These are phyloP conservation scores for Phymanthus crucifer DNA, from an alignment of 92 coral and sea anemone genomes.

Conservation along the genomic window DNA sequence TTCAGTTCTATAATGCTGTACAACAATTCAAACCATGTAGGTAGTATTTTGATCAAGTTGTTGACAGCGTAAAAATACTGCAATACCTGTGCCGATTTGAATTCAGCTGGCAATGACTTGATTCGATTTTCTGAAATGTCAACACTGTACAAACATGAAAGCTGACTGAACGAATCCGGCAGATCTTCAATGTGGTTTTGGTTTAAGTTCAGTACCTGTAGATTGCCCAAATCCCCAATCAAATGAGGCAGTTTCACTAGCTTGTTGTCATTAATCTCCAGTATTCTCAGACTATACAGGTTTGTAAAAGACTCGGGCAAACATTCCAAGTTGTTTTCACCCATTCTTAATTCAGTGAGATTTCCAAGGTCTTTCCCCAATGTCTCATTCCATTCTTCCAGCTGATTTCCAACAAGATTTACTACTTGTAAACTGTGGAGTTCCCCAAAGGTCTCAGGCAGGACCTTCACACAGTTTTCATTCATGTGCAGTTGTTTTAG, in stretches of 20 bases:
- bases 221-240: constrained; percentile 61
- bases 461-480: constrained; percentile 63
- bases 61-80: constrained; percentile 76
- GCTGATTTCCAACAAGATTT: constrained; percentile 66
- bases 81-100: constrained; percentile 64
- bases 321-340: constrained; percentile 66
- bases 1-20: constrained; percentile 60
- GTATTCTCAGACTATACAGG: constrained; percentile 61
- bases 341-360: constrained; percentile 73
- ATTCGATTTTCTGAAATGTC: constrained; percentile 74
- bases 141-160: constrained; percentile 51
- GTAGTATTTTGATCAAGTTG: constrained; percentile 65
- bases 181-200: constrained; percentile 62
- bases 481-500: constrained; percentile 69
- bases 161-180: constrained; percentile 71
- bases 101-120: constrained; percentile 57
- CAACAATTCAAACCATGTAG: constrained; percentile 82
- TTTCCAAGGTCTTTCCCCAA: constrained; percentile 50
- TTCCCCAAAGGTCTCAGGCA: constrained; percentile 59
- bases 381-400: constrained; percentile 49
- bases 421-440: constrained; percentile 59
- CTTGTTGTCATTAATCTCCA: constrained; percentile 86
- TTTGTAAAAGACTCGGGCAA: constrained; percentile 70
- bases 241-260: constrained; percentile 66
- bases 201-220: constrained; percentile 80